Conservation (phyloP, 2,888 invertebrate species). For the Chromoteleia sp. region DNA sequence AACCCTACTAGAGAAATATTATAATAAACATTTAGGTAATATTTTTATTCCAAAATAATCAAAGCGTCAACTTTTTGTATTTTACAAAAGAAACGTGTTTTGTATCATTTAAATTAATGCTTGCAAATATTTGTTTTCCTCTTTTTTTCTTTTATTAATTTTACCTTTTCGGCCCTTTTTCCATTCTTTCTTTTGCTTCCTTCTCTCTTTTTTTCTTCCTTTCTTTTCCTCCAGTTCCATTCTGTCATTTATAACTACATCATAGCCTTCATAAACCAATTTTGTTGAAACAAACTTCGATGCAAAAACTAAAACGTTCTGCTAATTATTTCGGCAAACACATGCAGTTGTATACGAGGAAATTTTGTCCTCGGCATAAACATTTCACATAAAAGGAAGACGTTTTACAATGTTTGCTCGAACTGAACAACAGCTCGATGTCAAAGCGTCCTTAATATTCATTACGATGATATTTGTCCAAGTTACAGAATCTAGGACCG, state of each 20-base stretch:
- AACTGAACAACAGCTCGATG: background rate
- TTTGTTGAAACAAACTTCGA: background rate
- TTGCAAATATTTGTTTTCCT: no score
- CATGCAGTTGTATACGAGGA: no score
- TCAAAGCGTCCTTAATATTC: background rate
- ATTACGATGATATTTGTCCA: slow-evolving; percentile 11
- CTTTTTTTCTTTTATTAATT: no score
- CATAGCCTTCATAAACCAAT: slow-evolving; percentile 21
- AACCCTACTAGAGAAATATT: no score
- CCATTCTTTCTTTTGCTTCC: no score
- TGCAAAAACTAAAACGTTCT: background rate
- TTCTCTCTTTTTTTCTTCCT: no score
- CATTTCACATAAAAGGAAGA: background rate
- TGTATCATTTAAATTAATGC: no score
- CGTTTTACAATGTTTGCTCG: background rate
- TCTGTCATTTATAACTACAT: background rate
- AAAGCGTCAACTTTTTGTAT: no score
- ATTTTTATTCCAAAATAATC: no score
- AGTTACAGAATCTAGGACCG: background rate
- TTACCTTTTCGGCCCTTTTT: no score
- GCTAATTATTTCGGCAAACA: slow-evolving; percentile 19
- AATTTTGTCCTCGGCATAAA: background rate
- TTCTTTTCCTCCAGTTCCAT: background rate
- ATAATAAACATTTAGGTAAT: no score
- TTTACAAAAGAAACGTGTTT: no score